Evolutionary conservation across 2,113 vertebrate species (phyloP), one percentile per base, ranked within the genome.

Genomic region (Hyperoodon ampullatus): DNA sequence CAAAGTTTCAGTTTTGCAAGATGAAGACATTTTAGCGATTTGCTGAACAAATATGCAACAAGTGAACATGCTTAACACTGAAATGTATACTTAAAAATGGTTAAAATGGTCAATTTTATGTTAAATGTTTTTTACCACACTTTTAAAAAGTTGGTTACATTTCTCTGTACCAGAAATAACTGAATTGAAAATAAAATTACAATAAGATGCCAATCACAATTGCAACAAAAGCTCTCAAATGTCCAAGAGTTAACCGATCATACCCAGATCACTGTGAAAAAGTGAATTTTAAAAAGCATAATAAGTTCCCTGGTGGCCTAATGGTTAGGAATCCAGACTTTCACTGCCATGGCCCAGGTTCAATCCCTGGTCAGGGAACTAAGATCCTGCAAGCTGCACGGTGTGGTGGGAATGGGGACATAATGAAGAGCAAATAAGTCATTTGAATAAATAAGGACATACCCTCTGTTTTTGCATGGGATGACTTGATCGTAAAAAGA

Each of bases 111-210:
- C 50, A 33, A 18, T 63, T 50, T 82, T 68, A 33, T 35, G 47
- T 42, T 95, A 58, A 55, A 19, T n/a, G 13, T 70, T 74, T 78
- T 68, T 9, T 95, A 28, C 28, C 15, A 47, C 21, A 72, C 39
- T 18, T 66, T 53, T 39, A 0, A 30, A 77, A n/a, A 66, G 18
- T 26, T 44, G 23, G 5, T 35, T 84, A 8, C 21, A n/a, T 84
- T 88, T 92, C 33, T 65, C 68, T 84, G 44, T 30, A 42, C 30
- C 39, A 80, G 55, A 72, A 85, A 80, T 53, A 70, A 72, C 18
- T 63, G 19, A 85, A 58, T 65, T 23, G n/a, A 80, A 95, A 96
- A 63, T 72, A 89, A 58, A 88, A 92, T 71, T 50, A 68, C 13
- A 70, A 4, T 72, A 47, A 84, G 39, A 96, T 61, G n/a, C 13